phyloP scores from a whole-genome alignment of 2,113 vertebrate genomes.

The Capra hircus region DNA sequence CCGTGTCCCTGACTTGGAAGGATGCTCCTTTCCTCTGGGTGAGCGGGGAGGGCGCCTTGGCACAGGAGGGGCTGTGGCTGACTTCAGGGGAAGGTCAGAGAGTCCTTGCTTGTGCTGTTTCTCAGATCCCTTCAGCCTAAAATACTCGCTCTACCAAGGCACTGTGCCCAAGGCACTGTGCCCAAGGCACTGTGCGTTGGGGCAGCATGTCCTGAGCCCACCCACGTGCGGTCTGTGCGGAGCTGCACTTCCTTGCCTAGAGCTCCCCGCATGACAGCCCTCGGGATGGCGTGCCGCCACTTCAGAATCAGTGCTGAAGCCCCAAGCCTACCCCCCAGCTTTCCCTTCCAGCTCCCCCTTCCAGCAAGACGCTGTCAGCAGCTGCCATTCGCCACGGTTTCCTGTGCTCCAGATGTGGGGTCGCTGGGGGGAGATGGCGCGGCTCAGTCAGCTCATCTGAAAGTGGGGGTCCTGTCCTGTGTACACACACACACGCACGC shows the following conservation, averaged over 20 bases:
- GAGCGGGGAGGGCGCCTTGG: neutral
- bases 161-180: neutral
- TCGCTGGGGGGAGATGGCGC: neutral
- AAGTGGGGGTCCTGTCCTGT: too few relatives aligned
- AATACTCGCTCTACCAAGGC: rapidly evolving
- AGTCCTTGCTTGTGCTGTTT: neutral
- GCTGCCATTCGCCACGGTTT: neutral
- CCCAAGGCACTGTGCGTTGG: neutral
- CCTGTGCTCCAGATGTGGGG: neutral
- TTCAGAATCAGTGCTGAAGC: constrained; percentile 7
- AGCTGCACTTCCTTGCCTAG: neutral
- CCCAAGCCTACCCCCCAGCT: neutral
- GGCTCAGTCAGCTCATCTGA: too few relatives aligned
- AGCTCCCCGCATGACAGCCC: neutral
- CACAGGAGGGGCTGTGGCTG: neutral
- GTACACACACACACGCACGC: too few relatives aligned
- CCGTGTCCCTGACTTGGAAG: neutral
- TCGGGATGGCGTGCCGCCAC: neutral
- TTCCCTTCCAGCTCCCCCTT: constrained; percentile 17
- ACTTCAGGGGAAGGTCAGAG: neutral
- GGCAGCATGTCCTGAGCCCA: neutral
- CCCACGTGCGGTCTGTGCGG: neutral
- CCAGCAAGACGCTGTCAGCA: neutral
- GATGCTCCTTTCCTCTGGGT: neutral
- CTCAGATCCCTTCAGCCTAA: neutral